phyloP scores from a whole-genome alignment of 2,113 vertebrate species.

The Hoplias malabaricus region DNA sequence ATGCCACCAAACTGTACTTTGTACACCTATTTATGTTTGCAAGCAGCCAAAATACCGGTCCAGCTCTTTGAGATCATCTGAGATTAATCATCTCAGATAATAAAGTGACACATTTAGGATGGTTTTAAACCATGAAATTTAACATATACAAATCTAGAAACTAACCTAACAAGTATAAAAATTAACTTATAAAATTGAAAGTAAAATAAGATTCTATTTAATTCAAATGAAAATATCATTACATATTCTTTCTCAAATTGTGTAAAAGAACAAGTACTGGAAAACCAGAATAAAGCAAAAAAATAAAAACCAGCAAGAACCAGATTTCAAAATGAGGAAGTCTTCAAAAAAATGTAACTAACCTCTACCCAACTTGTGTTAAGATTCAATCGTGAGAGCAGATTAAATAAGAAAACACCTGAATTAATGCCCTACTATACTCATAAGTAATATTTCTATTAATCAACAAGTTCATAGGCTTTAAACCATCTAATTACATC shows the following conservation, averaged over 20 bases:
- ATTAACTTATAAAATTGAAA: neutral
- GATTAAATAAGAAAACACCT: neutral
- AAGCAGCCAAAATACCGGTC: neutral
- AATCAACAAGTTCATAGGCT: neutral
- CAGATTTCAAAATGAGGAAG: neutral
- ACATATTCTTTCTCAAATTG: too few species aligned
- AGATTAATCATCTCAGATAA: neutral
- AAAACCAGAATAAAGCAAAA: too few species aligned
- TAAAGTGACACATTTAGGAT: neutral
- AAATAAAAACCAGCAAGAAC: neutral
- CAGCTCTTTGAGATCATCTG: neutral
- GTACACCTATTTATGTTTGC: conserved; percentile 34
- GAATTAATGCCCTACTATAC: neutral
- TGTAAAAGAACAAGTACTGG: too few species aligned
- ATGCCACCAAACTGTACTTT: conserved; percentile 59
- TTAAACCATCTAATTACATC: neutral
- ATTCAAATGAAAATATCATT: too few species aligned
- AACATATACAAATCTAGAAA: neutral
- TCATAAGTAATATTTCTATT: too few species aligned
- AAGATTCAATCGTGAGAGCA: neutral
- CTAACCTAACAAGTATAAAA: neutral
- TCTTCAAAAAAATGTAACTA: neutral
- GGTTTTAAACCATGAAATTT: neutral
- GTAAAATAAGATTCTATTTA: too few species aligned
- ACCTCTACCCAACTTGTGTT: neutral